Base-by-base conservation (phyloP, 2,113 vertebrate species). In the Diglossa brunneiventris region DNA sequence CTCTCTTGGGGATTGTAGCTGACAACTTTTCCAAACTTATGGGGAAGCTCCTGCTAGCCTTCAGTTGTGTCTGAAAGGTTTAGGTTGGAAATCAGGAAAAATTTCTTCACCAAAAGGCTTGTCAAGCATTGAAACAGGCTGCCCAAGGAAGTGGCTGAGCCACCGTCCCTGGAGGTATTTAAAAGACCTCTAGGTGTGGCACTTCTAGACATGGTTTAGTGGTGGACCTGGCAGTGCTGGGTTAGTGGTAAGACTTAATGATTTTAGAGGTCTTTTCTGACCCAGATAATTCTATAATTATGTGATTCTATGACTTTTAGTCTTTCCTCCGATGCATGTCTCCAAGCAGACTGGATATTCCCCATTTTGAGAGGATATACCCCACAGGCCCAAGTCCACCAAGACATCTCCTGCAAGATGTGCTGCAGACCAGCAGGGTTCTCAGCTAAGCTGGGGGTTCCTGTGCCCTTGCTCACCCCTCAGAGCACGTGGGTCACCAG, bases 21-120 rank as follows among this genome's bases (percentile, higher is more conserved):
- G 16, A 4, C 23, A 73, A 10, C 30, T 49, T 78, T 56, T 31
- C 0, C 0, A 64, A 64, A 49, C n/a, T 41, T 1, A 11, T 64
- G 39, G 15, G 16, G 7, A 84, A 22, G 15, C 6, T 70, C 21
- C 35, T 21, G 8, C 44, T 31, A 61, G 26, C 8, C 18, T 49
- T 77, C 35, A 11, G 49, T 33, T 63, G 31, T 49, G 27, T 15
- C 64, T 56, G 31, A 22, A n/a, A 69, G 12, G 22, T 37, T 63
- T 49, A 42, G 41, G 28, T 14, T 33, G 49, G 31, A 49, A 70
- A 56, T 63, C 5, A 42, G 27, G 35, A 28, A 69, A 55, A 19
- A 28, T 7, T 37, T 83, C 15, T 77, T 83, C 41, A 28, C 15
- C 10, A 14, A 33, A 55, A 83, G 22, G 3, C 5, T 7, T 56